Conservation (phyloP, 2,797 vertebrate genomes). For the Manis pentadactyla region DNA sequence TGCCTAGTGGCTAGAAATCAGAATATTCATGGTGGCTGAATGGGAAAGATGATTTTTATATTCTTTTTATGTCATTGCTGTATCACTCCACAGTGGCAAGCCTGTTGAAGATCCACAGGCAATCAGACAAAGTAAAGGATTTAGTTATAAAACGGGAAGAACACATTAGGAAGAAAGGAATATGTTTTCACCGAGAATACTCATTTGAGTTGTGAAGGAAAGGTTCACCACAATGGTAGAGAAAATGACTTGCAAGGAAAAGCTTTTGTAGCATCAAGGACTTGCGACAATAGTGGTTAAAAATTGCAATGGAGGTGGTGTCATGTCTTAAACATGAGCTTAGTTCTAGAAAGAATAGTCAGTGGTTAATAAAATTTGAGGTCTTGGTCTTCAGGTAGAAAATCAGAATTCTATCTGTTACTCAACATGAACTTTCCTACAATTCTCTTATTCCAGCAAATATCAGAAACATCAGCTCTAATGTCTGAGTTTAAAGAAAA, state of each 20-base stretch:
- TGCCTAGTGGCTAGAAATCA: background rate
- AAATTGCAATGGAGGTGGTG: background rate
- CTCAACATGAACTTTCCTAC: background rate
- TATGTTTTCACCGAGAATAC: background rate
- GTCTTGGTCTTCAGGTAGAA: background rate
- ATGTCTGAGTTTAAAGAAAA: slow-evolving; percentile 26
- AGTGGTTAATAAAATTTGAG: background rate
- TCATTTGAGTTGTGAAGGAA: background rate
- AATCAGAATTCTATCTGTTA: background rate
- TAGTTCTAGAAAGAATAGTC: background rate
- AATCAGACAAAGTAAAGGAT: background rate
- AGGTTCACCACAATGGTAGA: background rate
- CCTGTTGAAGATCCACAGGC: background rate
- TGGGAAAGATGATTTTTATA: background rate
- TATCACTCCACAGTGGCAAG: background rate
- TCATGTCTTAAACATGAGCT: background rate
- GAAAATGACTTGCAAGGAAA: slow-evolving; percentile 11
- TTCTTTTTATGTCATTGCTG: background rate
- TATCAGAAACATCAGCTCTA: slow-evolving; percentile 10
- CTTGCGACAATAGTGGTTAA: background rate
- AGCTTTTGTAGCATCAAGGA: slow-evolving; percentile 3
- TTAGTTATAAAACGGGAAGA: background rate
- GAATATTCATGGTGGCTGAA: background rate
- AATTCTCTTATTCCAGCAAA: slow-evolving; percentile 28
- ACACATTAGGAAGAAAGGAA: background rate